Percentiles rank a stretch among this genome's conserved stretches.
Conservation (phyloP, 2,888 invertebrate species). For the Polydesmus complanatus region DNA sequence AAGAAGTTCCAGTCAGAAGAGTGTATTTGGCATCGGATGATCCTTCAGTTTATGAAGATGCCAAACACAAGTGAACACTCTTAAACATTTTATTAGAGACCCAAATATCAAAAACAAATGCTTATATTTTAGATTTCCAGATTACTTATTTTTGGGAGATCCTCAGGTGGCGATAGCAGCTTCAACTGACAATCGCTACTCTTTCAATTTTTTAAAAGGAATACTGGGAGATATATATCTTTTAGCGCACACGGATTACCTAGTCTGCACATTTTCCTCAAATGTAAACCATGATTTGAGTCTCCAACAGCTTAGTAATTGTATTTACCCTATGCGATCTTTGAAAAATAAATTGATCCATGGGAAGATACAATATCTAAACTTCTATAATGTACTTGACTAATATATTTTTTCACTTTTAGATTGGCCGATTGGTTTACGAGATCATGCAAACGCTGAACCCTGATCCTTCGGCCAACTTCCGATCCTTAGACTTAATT, state of each 20-base stretch:
- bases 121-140: slow-evolving; percentile 49
- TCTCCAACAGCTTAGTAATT: too few species aligned
- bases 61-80: slow-evolving; percentile 32
- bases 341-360: too few species aligned
- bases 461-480: slow-evolving; percentile 50
- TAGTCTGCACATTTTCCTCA: slow-evolving; percentile 98
- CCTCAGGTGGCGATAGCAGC: slow-evolving; percentile 76
- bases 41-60: slow-evolving; percentile 55
- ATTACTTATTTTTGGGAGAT: slow-evolving; percentile 80
- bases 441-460: slow-evolving; percentile 82
- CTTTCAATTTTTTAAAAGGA: slow-evolving; percentile 77
- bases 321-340: too few species aligned
- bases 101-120: background rate
- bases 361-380: too few species aligned
- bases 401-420: slow-evolving; percentile 22
- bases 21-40: slow-evolving; percentile 94
- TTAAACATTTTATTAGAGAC: background rate
- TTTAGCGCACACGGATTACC: slow-evolving; percentile 71
- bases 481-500: slow-evolving; percentile 90
- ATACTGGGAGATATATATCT: slow-evolving; percentile 87
- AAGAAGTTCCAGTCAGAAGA: slow-evolving; percentile 39
- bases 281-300: too few species aligned
- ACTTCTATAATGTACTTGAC: too few species aligned
- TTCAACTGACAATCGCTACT: slow-evolving; percentile 76
- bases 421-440: slow-evolving; percentile 95